Percentiles rank a stretch among this genome's conserved stretches.
Conservation (phyloP, 2,888 invertebrate species). For the Lucinisca nassula region DNA sequence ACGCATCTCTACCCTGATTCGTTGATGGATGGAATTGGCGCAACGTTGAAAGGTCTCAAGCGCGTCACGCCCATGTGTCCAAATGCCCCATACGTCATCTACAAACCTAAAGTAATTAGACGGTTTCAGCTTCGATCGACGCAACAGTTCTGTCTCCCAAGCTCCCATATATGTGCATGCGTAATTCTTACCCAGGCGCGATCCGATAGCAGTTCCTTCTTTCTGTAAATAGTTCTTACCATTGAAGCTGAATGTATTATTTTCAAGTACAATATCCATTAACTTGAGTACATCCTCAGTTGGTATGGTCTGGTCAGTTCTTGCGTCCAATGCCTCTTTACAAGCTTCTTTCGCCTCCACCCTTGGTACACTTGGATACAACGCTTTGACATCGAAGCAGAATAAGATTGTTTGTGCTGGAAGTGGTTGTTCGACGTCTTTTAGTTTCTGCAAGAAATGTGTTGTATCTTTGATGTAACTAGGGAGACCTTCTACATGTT, state of each 20-base stretch:
- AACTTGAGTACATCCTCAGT: constrained; percentile 5
- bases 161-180: constrained; percentile 43
- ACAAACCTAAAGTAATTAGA: too few relatives aligned
- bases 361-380: constrained; percentile 41
- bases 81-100: too few relatives aligned
- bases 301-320: background rate
- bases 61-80: too few relatives aligned
- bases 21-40: too few relatives aligned
- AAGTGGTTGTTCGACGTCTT: background rate
- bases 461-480: constrained; percentile 6
- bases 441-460: constrained; percentile 23
- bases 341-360: constrained; percentile 32
- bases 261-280: constrained; percentile 34
- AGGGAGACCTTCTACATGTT: background rate
- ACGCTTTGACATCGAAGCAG: constrained; percentile 43
- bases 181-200: constrained; percentile 30
- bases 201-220: constrained; percentile 33
- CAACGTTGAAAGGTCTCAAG: too few relatives aligned
- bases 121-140: too few relatives aligned
- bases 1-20: too few relatives aligned
- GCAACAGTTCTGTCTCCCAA: too few relatives aligned
- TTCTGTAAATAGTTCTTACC: constrained; percentile 22
- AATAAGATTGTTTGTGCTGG: constrained; percentile 12
- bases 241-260: constrained; percentile 37
- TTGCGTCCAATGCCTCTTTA: background rate